phyloP scores from a whole-genome alignment of 2,888 invertebrate genomes.

The Sesia apiformis region DNA sequence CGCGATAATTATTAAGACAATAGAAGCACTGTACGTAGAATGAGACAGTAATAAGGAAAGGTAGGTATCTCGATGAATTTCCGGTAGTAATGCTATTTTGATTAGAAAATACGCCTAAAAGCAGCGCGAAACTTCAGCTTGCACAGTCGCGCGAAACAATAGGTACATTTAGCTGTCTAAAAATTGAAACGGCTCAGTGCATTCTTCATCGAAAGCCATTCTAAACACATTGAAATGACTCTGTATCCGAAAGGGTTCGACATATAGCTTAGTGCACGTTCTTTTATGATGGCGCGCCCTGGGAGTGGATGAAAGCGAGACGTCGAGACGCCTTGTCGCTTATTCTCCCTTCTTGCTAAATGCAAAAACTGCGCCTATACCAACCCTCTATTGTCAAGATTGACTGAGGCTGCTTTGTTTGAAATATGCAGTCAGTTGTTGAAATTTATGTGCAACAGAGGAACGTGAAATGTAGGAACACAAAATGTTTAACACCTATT shows the following conservation, averaged over 20 bases:
- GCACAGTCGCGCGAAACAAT: conserved; percentile 49
- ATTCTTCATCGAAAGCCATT: conserved; percentile 70
- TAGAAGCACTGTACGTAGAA: no score
- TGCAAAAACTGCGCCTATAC: conserved; percentile 54
- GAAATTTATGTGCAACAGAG: conserved; percentile 20
- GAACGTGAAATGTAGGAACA: conserved; percentile 13
- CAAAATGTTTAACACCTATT: neutral
- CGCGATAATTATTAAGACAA: no score
- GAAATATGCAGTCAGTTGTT: conserved; percentile 36
- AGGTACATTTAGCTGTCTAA: conserved; percentile 61
- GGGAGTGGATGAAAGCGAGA: conserved; percentile 66
- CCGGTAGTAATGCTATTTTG: no score
- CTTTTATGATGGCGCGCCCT: conserved; percentile 54
- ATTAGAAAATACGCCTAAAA: neutral
- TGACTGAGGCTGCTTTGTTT: conserved; percentile 56
- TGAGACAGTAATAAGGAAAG: no score
- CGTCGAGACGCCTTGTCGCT: conserved; percentile 47
- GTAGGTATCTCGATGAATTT: no score
- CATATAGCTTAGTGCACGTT: conserved; percentile 32
- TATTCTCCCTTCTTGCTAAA: conserved; percentile 58
- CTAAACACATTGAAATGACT: conserved; percentile 55
- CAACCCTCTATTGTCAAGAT: conserved; percentile 57
- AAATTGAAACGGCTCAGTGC: conserved; percentile 57
- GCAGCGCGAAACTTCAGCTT: conserved; percentile 27
- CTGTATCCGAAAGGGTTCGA: conserved; percentile 42